A percentile compares a stretch with the other conserved stretches of the same genome.
These are phyloP conservation scores for Heterotilapia buettikoferi DNA, from an alignment of 2,113 vertebrate genomes.

Conservation along the genomic window DNA sequence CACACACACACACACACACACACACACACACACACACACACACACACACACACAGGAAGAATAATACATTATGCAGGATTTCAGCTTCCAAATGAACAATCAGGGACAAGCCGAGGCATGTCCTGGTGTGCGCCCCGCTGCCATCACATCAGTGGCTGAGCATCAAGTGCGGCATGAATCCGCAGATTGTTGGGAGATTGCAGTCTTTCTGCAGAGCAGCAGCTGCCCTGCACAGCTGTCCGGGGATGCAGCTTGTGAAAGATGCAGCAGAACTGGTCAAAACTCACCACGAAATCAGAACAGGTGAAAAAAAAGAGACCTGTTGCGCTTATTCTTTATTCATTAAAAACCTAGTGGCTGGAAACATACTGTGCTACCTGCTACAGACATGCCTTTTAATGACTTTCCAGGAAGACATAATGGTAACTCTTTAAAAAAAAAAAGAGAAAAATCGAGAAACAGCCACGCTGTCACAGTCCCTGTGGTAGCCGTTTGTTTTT, in stretches of 20 bases:
- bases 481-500: background rate
- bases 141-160: constrained; percentile 26
- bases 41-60: background rate
- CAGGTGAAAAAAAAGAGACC: constrained; percentile 19
- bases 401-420: background rate
- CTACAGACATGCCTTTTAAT: background rate
- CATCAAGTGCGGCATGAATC: constrained; percentile 43
- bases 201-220: constrained; percentile 20
- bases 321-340: background rate
- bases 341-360: background rate
- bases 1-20: background rate
- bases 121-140: constrained; percentile 12
- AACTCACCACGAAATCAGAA: constrained; percentile 41
- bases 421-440: background rate
- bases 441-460: background rate
- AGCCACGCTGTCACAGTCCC: background rate
- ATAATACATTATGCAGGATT: constrained; percentile 17
- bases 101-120: constrained; percentile 50
- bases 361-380: background rate
- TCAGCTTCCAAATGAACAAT: constrained; percentile 36
- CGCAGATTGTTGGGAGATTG: constrained; percentile 44
- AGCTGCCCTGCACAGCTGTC: constrained; percentile 62
- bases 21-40: background rate
- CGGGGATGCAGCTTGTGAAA: constrained; percentile 19
- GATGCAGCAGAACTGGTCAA: constrained; percentile 35